Conservation (phyloP, 92 coral and sea anemone genomes). For the Zoanthus sociatus region DNA sequence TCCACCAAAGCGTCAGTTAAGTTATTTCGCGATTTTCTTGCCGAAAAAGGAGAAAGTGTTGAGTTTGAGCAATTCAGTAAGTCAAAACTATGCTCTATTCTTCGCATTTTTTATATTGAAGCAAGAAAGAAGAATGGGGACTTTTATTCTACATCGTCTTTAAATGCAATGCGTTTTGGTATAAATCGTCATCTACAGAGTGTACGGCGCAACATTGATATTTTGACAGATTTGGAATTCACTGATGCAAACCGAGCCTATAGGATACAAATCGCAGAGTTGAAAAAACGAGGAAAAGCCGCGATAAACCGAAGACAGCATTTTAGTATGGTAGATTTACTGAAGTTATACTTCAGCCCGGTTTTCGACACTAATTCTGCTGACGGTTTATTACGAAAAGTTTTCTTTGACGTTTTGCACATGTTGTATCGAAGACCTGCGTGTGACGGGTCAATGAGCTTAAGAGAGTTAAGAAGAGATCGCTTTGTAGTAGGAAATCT, state of each 20-base stretch:
- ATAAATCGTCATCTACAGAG: conserved; percentile 89
- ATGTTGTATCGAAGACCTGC: conserved; percentile 77
- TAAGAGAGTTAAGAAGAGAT: conserved; percentile 83
- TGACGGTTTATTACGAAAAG: conserved; percentile 82
- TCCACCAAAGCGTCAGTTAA: conserved; percentile 87
- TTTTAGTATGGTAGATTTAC: conserved; percentile 77
- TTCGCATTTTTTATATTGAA: conserved; percentile 89
- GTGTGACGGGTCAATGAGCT: conserved; percentile 67
- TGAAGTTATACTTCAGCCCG: conserved; percentile 84
- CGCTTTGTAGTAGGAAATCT: conserved; percentile 74
- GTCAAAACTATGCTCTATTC: conserved; percentile 69
- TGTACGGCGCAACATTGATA: conserved; percentile 81
- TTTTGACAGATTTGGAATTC: conserved; percentile 86
- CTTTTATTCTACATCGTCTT: conserved; percentile 88
- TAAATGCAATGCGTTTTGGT: conserved; percentile 92
- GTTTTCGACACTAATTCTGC: conserved; percentile 81
- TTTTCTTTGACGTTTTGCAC: conserved; percentile 89
- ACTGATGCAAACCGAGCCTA: conserved; percentile 79
- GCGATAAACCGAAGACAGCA: conserved; percentile 76
- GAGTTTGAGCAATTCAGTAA: conserved; percentile 78
- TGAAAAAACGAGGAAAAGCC: conserved; percentile 88
- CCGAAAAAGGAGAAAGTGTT: conserved; percentile 79
- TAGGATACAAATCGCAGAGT: conserved; percentile 84
- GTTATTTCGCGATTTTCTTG: conserved; percentile 88
- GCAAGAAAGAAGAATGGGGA: conserved; percentile 96